Evolutionary conservation across 2,888 invertebrate genomes (phyloP).

Genomic region (Ectropis crepuscularia): DNA sequence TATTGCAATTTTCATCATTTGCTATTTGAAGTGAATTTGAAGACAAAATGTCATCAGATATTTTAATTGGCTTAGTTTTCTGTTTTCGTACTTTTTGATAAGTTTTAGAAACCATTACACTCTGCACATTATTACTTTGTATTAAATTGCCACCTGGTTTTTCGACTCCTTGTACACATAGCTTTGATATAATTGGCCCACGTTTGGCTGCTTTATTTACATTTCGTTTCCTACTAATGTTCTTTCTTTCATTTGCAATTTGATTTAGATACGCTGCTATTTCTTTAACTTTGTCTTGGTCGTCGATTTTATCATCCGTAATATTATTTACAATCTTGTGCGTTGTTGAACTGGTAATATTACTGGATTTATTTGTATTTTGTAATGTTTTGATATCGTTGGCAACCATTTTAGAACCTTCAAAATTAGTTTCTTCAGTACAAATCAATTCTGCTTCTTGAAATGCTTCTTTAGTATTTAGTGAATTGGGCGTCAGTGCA

Average conservation of each 20-base stretch:
- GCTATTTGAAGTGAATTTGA: conserved; percentile 23
- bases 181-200: conserved; percentile 55
- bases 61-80: conserved; percentile 18
- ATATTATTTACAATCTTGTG: not conserved
- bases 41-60: conserved; percentile 3
- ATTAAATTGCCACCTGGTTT: conserved; percentile 65
- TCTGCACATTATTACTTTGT: conserved; percentile 8
- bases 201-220: conserved; percentile 31
- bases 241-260: conserved; percentile 28
- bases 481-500: not conserved
- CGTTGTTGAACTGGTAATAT: not conserved
- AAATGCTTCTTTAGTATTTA: not conserved
- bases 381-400: not conserved
- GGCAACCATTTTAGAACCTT: no score
- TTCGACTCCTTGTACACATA: conserved; percentile 69
- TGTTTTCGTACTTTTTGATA: conserved; percentile 49
- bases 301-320: not conserved
- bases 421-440: no score
- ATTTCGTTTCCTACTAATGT: conserved; percentile 14
- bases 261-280: conserved; percentile 24
- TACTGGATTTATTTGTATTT: not conserved
- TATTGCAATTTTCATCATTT: conserved; percentile 22
- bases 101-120: conserved; percentile 50
- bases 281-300: conserved; percentile 21
- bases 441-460: no score